Conservation (phyloP, 53 echinoderm and acorn worm genomes). For the Paracentrotus lividus region DNA sequence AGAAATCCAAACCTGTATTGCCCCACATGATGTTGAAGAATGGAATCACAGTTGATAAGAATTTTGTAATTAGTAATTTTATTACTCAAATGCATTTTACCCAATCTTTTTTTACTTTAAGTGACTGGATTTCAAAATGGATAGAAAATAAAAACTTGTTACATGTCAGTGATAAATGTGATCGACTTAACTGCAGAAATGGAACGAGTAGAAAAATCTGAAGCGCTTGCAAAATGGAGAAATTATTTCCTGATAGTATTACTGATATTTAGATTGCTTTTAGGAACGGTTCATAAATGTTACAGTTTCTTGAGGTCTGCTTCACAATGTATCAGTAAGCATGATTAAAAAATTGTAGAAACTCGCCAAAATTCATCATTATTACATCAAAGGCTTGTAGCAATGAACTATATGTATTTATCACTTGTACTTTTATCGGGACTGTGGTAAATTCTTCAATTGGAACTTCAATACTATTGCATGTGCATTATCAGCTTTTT, state of each 20-base stretch:
- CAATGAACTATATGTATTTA: no score
- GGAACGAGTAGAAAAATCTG: neutral
- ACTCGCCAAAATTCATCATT: conserved; percentile 1
- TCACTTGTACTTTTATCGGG: neutral
- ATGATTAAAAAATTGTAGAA: neutral
- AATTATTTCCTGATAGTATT: neutral
- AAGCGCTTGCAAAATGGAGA: neutral
- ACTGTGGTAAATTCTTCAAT: neutral
- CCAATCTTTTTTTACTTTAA: neutral
- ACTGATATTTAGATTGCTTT: neutral
- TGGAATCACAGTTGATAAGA: neutral
- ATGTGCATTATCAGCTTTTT: neutral
- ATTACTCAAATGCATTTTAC: neutral
- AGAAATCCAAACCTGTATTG: neutral
- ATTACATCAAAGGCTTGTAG: neutral
- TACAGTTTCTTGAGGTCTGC: neutral
- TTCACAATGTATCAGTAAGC: neutral
- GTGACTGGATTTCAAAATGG: neutral
- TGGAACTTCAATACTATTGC: neutral
- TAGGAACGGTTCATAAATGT: neutral
- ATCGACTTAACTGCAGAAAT: neutral
- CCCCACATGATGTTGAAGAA: neutral
- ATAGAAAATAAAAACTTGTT: neutral
- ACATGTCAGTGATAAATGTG: neutral
- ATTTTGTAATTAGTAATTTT: neutral